Base-by-base conservation (phyloP, 2,113 vertebrate species). In the Tychaedon coryphoeus region DNA sequence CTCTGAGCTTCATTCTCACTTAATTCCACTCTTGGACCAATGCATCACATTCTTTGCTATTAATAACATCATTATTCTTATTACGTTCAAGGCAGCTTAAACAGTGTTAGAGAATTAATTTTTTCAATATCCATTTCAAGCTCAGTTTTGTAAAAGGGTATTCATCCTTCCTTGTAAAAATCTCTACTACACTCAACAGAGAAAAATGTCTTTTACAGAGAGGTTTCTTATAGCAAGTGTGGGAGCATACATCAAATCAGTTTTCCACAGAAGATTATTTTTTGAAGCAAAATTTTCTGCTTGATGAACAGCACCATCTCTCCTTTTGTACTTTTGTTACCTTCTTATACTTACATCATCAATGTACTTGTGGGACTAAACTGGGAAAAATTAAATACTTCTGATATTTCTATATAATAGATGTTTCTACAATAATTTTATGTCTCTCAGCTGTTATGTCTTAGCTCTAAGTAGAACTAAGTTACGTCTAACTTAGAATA, bases 61-160 rank as follows among this genome's bases (percentile, higher is more conserved):
- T 87, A 91, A 54, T 34, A 88, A 80, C 19, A 86, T 84, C 48
- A 85, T 89, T 75, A 64, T 91, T 91, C 57, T 89, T 78, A 42
- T 26, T 58, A 19, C 28, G 16, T 72, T 92, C 50, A 89, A 92
- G 77, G 70, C 34, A 58, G 83, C 22, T 87, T 92, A 42, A 83
- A 51, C 60, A 72, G 23, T 22, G 29, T 64, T 71, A 60, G 15
- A 74, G 38, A 84, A 95, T 66, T 87, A 54, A 38, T 82, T 69
- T 66, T 74, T 86, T 87, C 45, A 65, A 69, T 47, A 94, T 36
- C n/a, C 9, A 67, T 89, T 91, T 88, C 75, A 87, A 69, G 28
- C 5, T 87, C 40, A 48, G 20, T 95, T 93, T 87, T 93, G 38
- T 81, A 36, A 78, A 92, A 89, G 25, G 13, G 5, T 8, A 29